phyloP scores from a whole-genome alignment of 37 sponge, comb jelly and placozoan species.

The Halichondria panicea region DNA sequence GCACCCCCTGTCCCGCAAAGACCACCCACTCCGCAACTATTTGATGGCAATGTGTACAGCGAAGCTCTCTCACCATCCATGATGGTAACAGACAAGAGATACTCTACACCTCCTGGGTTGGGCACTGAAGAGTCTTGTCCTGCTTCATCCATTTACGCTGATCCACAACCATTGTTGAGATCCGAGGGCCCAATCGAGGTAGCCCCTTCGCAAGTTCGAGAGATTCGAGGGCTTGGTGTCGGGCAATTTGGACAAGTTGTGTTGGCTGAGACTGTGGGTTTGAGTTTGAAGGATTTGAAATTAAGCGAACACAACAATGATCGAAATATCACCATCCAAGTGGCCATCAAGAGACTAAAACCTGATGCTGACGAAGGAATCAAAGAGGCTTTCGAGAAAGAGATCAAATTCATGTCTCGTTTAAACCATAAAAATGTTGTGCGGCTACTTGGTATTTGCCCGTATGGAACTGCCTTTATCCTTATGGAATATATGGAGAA shows the following conservation, averaged over 20 bases:
- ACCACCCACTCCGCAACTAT: neutral
- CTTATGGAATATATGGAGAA: conserved; percentile 94
- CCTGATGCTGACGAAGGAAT: conserved; percentile 29
- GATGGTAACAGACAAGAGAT: neutral
- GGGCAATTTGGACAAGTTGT: conserved; percentile 82
- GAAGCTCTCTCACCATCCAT: conserved; percentile 16
- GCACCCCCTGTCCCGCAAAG: conserved; percentile 36
- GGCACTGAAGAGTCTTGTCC: neutral
- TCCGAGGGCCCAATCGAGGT: conserved; percentile 50
- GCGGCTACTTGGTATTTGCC: conserved; percentile 72
- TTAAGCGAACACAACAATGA: conserved; percentile 39
- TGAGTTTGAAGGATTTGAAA: conserved; percentile 63
- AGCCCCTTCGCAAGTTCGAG: conserved; percentile 17
- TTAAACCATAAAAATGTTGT: conserved; percentile 75
- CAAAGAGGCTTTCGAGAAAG: conserved; percentile 79
- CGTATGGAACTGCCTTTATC: conserved; percentile 54
- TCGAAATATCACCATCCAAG: conserved; percentile 22
- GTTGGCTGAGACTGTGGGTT: conserved; percentile 63
- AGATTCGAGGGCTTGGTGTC: conserved; percentile 33
- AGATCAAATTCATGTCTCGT: conserved; percentile 88
- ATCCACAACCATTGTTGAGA: conserved; percentile 46
- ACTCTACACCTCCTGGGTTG: neutral
- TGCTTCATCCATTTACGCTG: conserved; percentile 39
- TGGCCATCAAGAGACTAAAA: conserved; percentile 81
- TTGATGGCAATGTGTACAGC: conserved; percentile 5